Base-by-base conservation (phyloP, 2,888 invertebrate species). In the Nemapogon koenigi region DNA sequence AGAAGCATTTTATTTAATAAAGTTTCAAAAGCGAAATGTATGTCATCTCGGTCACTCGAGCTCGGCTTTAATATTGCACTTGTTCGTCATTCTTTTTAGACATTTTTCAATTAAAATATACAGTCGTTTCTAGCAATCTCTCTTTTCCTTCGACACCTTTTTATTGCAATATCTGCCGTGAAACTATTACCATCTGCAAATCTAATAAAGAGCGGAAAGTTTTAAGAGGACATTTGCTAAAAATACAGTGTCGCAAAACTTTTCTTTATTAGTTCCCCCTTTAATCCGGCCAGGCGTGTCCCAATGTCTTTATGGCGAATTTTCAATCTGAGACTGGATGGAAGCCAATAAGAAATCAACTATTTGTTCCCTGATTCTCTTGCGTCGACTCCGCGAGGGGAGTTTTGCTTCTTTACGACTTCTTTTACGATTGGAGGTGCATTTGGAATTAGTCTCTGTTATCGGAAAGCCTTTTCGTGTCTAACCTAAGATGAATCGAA, bases 321-420 rank as follows among this genome's bases (percentile, higher is more conserved):
- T 75, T 78, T 78, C 75, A 75, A 78, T 73, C 75, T 72, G 69
- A 66, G 67, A 62, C 73, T 72, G 70, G 71, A 69, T 59, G 63
- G 69, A 67, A 73, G 69, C 72, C 78, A 78, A 75, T 76, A 76
- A 75, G 72, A 73, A 78, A 76, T 76, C 75, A 76, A 76, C 71
- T 71, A 72, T 75, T 78, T 70, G 70, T 69, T 65, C 67, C 63
- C 62, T 70, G 72, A 71, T 71, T 67, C 67, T 53, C 65, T 69
- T 70, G 75, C 75, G 73, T 69, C 67, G 62, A 64, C 62, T 64
- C 57, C 62, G 64, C 57, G 64, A 65, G 66, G 75, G 73, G 71
- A 61, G 59, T 54, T 59, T 62, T 65, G 67, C 53, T 73, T 69
- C 75, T 78, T 78, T 78, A 78, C 75, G 78, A 73, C 73, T 72